A percentile compares a stretch with the other conserved stretches of the same genome.
Evolutionary conservation across 2,797 vertebrate genomes (phyloP).

Genomic region (Myotis myotis): DNA sequence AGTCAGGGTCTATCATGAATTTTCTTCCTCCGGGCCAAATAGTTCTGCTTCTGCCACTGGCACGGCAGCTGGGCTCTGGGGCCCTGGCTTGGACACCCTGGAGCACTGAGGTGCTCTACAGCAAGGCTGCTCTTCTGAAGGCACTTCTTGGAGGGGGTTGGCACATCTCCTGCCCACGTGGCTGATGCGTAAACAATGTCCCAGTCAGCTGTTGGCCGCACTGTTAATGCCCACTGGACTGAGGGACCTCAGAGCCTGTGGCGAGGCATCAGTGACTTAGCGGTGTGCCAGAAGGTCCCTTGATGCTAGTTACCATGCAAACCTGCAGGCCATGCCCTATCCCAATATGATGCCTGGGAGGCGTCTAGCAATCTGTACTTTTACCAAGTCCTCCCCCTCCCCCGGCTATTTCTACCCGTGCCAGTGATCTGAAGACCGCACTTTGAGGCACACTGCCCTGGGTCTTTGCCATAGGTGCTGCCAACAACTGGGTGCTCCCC

Average conservation of each 20-base stretch:
- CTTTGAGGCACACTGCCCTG: neutral
- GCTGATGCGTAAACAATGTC: neutral
- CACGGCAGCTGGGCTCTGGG: neutral
- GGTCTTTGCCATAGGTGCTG: neutral
- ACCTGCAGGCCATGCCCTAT: neutral
- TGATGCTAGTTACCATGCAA: neutral
- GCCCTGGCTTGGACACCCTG: neutral
- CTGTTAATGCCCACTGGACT: neutral
- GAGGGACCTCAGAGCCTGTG: neutral
- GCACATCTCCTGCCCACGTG: neutral
- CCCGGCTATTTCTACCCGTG: neutral
- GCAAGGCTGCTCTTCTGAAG: neutral
- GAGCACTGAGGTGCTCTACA: neutral
- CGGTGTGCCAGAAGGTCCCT: neutral
- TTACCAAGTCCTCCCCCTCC: neutral
- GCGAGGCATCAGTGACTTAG: neutral
- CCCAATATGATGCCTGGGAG: neutral
- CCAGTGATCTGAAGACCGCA: neutral
- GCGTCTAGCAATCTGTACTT: neutral
- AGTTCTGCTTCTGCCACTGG: neutral
- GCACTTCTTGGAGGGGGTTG: neutral
- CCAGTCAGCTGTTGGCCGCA: neutral
- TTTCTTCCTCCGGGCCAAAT: neutral
- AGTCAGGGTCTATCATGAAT: neutral
- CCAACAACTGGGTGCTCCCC: neutral